Conservation (phyloP, 2,113 vertebrate species). For the Tor tambroides region DNA sequence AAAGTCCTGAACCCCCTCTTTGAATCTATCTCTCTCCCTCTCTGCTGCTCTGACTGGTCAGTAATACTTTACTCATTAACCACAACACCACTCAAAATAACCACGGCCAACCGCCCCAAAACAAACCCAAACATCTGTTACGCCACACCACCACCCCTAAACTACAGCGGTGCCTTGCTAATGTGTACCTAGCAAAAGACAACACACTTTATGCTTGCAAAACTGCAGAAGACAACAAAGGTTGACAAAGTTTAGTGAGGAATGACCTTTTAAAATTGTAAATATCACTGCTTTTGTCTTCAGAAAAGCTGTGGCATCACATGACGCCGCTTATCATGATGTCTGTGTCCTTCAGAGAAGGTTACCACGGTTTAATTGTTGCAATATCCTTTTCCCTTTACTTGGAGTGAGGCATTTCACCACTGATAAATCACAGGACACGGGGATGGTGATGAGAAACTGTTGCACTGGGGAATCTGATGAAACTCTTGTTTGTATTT, state of each 20-base stretch:
- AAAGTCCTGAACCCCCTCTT: constrained; percentile 49
- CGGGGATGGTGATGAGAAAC: not conserved
- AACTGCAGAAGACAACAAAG: not conserved
- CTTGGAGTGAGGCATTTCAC: not conserved
- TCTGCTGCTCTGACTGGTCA: not conserved
- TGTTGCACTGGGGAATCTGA: not conserved
- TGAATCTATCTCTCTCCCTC: constrained; percentile 22
- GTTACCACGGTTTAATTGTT: constrained; percentile 1
- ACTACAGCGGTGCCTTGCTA: not conserved
- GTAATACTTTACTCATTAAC: constrained; percentile 55
- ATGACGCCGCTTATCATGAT: not conserved
- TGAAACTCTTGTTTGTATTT: not conserved
- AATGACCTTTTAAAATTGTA: not conserved
- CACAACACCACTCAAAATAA: constrained; percentile 33
- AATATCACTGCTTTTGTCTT: constrained; percentile 7
- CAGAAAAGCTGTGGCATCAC: not conserved
- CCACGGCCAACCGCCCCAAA: not conserved
- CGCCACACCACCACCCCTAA: not conserved
- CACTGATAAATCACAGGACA: not conserved
- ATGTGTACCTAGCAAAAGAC: constrained; percentile 15
- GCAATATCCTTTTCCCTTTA: constrained; percentile 17
- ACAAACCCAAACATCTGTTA: constrained; percentile 12
- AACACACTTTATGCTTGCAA: not conserved
- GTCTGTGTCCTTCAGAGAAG: constrained; percentile 23
- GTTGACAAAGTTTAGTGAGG: not conserved